These are phyloP conservation scores for Ptychobarbus kaznakovi DNA, from an alignment of 2,797 vertebrate species.

Conservation along the genomic window DNA sequence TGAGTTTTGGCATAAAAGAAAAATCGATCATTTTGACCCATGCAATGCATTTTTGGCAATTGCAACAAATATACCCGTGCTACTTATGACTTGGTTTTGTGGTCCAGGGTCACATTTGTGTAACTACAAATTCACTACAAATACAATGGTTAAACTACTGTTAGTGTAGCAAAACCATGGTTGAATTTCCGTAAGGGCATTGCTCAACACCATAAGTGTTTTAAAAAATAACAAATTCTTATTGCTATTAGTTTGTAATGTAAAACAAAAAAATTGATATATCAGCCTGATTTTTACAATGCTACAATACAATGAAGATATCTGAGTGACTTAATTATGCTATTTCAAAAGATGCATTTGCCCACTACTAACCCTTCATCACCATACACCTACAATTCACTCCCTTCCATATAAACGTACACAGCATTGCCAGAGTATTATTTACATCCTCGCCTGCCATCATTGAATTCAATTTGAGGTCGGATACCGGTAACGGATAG, in stretches of 20 bases:
- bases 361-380: not conserved
- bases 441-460: constrained; percentile 42
- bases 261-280: not conserved
- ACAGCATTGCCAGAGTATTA: constrained; percentile 1
- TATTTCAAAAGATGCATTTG: not conserved
- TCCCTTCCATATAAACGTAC: constrained; percentile 2
- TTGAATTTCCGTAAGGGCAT: not conserved
- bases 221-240: not conserved
- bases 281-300: not conserved
- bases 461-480: constrained; percentile 40
- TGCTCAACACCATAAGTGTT: not conserved
- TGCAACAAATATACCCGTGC: no score
- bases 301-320: not conserved
- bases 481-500: constrained; percentile 19
- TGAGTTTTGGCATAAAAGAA: no score
- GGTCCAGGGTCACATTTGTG: no score
- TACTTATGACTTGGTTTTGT: no score
- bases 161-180: not conserved
- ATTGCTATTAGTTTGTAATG: not conserved
- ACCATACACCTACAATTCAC: not conserved
- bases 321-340: not conserved
- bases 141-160: not conserved
- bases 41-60: no score
- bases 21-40: no score
- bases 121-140: not conserved